These are phyloP conservation scores for Melanchra persicariae DNA, from an alignment of 2,888 invertebrate genomes.

Conservation along the genomic window DNA sequence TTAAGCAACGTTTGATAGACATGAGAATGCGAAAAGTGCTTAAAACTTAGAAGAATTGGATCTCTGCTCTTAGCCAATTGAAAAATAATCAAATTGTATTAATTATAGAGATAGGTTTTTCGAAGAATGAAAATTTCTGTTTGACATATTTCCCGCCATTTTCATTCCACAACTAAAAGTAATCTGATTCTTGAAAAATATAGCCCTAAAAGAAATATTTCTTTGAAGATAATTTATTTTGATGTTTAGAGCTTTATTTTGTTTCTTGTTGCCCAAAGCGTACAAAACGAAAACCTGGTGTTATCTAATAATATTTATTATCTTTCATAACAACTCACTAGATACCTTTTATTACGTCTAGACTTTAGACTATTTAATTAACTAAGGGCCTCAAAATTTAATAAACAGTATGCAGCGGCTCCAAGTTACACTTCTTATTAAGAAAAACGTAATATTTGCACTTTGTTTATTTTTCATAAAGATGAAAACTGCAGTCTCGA, in stretches of 20 bases:
- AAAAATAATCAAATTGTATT: too few species aligned
- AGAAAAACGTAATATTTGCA: constrained; percentile 37
- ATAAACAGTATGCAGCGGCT: constrained; percentile 49
- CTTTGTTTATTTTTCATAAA: constrained; percentile 41
- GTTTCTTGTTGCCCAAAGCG: neutral
- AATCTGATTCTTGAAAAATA: too few species aligned
- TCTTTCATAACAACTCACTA: constrained; percentile 16
- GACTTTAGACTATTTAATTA: constrained; percentile 51
- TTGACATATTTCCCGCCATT: too few species aligned
- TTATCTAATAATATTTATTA: constrained; percentile 1
- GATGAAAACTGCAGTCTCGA: constrained; percentile 16
- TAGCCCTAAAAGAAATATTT: too few species aligned
- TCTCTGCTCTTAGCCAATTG: too few species aligned
- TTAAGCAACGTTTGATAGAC: too few species aligned
- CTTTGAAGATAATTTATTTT: too few species aligned
- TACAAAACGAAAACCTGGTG: neutral
- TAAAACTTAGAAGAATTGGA: too few species aligned
- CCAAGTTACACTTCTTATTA: constrained; percentile 12
- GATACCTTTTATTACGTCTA: constrained; percentile 57
- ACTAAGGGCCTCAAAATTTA: constrained; percentile 48
- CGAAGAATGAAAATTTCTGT: too few species aligned
- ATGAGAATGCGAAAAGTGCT: too few species aligned
- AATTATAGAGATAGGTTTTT: too few species aligned
- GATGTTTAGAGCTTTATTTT: neutral
- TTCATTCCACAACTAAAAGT: too few species aligned